These are phyloP conservation scores for Synanthedon myopaeformis DNA, from an alignment of 2,888 invertebrate genomes.

Conservation along the genomic window DNA sequence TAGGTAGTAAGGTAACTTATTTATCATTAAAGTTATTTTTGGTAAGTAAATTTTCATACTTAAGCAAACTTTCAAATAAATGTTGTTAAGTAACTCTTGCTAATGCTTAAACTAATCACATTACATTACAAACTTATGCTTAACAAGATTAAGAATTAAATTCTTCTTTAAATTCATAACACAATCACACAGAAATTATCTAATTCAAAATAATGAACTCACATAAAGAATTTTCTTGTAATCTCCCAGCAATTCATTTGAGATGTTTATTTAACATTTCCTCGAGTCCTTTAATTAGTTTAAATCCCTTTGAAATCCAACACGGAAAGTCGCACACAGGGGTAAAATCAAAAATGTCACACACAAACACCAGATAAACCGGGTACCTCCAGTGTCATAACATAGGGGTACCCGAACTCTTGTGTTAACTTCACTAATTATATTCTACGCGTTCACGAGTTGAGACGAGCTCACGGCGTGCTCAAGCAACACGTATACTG, in stretches of 20 bases:
- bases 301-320: slow-evolving; percentile 3
- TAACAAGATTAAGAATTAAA: no score
- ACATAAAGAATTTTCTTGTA: background rate
- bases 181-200: background rate
- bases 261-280: background rate
- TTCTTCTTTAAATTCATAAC: no score
- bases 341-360: slow-evolving; percentile 1
- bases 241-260: background rate
- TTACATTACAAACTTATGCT: no score
- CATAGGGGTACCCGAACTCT: background rate
- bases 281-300: background rate
- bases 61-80: no score
- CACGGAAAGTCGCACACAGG: slow-evolving; percentile 2
- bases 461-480: slow-evolving; percentile 4
- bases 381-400: background rate
- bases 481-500: slow-evolving; percentile 10
- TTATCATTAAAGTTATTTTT: no score
- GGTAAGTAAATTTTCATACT: no score
- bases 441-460: slow-evolving; percentile 6
- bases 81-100: no score
- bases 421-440: slow-evolving; percentile 1
- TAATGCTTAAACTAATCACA: no score
- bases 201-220: background rate
- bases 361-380: background rate
- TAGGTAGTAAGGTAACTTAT: no score